A percentile compares a stretch with the other conserved stretches of the same genome.
These are phyloP conservation scores for Oryzias javanicus DNA, from an alignment of 2,113 vertebrate species.

Conservation along the genomic window DNA sequence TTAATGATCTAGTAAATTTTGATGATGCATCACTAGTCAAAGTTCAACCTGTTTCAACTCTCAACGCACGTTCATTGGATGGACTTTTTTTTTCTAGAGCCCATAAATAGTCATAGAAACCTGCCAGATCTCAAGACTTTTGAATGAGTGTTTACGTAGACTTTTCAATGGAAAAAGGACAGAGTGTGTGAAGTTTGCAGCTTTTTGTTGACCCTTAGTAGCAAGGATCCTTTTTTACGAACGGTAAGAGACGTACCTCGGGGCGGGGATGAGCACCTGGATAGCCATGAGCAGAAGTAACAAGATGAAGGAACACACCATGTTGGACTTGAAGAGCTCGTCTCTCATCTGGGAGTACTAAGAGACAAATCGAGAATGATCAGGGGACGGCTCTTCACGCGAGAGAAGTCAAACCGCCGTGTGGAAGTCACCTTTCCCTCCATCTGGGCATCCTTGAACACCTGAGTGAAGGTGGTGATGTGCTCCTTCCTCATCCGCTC, in stretches of 20 bases:
- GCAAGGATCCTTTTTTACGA: too few species aligned
- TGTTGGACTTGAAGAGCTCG: conserved; percentile 93
- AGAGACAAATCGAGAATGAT: neutral
- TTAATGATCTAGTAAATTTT: too few species aligned
- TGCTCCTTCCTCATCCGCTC: conserved; percentile 70
- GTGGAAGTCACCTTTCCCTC: conserved; percentile 64
- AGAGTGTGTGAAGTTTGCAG: too few species aligned
- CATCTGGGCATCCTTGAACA: conserved; percentile 69
- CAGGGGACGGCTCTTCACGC: neutral
- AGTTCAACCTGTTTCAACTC: too few species aligned
- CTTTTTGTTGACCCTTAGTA: too few species aligned
- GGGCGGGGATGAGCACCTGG: conserved; percentile 86
- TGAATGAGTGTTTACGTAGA: too few species aligned
- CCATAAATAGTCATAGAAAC: too few species aligned
- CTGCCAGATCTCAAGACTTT: too few species aligned
- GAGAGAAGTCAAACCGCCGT: neutral
- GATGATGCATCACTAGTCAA: too few species aligned
- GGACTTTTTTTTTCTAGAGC: too few species aligned
- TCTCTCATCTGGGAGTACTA: conserved; percentile 95
- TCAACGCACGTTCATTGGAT: too few species aligned
- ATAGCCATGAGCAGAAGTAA: conserved; percentile 87
- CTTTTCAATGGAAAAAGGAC: too few species aligned
- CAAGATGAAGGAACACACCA: conserved; percentile 91
- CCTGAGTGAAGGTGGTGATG: conserved; percentile 64
- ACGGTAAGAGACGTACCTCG: conserved; percentile 40